Evolutionary conservation across 1,140 invertebrate species (phyloP).

Genomic region (Drosophila baimaii): DNA sequence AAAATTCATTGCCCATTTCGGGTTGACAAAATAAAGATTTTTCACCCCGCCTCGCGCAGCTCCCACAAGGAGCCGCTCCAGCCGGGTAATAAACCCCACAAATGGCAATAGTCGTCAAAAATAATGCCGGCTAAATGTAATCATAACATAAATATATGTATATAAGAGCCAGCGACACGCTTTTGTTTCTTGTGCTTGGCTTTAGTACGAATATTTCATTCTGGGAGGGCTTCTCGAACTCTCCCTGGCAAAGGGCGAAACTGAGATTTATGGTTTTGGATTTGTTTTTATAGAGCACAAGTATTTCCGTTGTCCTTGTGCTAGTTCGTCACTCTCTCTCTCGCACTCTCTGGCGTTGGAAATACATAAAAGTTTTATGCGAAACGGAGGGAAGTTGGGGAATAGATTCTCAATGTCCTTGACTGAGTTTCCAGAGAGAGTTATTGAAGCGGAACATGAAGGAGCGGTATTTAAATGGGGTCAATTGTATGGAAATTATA

Average conservation of each 20-base stretch:
- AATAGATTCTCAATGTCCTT: slow-evolving; percentile 39
- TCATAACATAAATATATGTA: slow-evolving; percentile 44
- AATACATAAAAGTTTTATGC: slow-evolving; percentile 44
- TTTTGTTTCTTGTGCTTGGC: slow-evolving; percentile 20
- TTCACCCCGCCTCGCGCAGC: not conserved
- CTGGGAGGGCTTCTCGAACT: slow-evolving; percentile 25
- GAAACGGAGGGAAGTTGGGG: slow-evolving; percentile 17
- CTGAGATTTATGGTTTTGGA: slow-evolving; percentile 64
- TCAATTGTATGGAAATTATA: slow-evolving; percentile 14
- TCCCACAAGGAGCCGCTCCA: not conserved
- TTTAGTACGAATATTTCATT: slow-evolving; percentile 11
- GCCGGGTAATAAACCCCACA: slow-evolving; percentile 49
- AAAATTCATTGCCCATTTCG: slow-evolving; percentile 42
- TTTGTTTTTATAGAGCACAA: slow-evolving; percentile 67
- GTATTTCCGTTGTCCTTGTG: slow-evolving; percentile 65
- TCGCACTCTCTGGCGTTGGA: slow-evolving; percentile 17
- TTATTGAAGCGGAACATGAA: slow-evolving; percentile 49
- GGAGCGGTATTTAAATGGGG: slow-evolving; percentile 24
- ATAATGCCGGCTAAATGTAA: slow-evolving; percentile 67
- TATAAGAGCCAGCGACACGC: slow-evolving; percentile 31
- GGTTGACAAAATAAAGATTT: slow-evolving; percentile 45
- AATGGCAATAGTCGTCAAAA: slow-evolving; percentile 66
- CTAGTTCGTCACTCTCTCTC: slow-evolving; percentile 25
- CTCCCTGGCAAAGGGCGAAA: slow-evolving; percentile 22
- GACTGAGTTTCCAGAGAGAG: slow-evolving; percentile 30